A percentile compares a stretch with the other conserved stretches of the same genome.
These are phyloP conservation scores for Clarias gariepinus DNA, from an alignment of 2,113 vertebrate genomes.

Conservation along the genomic window DNA sequence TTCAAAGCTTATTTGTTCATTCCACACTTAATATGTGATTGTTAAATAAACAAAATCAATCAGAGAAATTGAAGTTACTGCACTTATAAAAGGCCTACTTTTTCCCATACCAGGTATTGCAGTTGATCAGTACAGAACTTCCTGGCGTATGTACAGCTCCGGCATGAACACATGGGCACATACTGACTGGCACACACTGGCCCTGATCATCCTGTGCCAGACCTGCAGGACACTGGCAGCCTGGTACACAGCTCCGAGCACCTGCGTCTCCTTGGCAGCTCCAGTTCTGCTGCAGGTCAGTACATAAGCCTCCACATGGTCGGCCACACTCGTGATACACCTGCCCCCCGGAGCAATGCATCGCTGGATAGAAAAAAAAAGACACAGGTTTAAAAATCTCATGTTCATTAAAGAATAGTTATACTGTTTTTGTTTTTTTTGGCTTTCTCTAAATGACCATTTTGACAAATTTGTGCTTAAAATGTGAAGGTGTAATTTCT, in stretches of 20 bases:
- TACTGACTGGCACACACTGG: slow-evolving; percentile 76
- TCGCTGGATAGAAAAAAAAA: slow-evolving; percentile 61
- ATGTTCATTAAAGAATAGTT: neutral
- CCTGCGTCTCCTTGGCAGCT: slow-evolving; percentile 60
- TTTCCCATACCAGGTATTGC: slow-evolving; percentile 80
- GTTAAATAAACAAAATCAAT: neutral
- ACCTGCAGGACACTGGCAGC: slow-evolving; percentile 82
- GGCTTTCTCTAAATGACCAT: neutral
- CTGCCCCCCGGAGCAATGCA: slow-evolving; percentile 79
- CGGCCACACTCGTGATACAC: slow-evolving; percentile 81
- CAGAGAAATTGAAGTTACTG: neutral
- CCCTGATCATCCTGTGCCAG: slow-evolving; percentile 77
- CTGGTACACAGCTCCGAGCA: slow-evolving; percentile 74
- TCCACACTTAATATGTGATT: neutral
- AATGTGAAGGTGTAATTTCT: slow-evolving; percentile 49
- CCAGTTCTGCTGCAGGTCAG: slow-evolving; percentile 62
- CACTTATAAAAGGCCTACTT: neutral
- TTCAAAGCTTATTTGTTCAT: neutral
- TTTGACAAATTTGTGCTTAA: neutral
- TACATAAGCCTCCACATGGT: slow-evolving; percentile 75
- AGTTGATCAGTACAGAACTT: slow-evolving; percentile 66
- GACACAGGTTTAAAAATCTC: neutral
- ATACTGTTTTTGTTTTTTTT: neutral
- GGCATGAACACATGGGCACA: slow-evolving; percentile 78
- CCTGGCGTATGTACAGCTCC: slow-evolving; percentile 66